Percentiles rank a stretch among this genome's conserved stretches.
Conservation (phyloP, 1,140 invertebrate species). For the Dendroctonus valens region DNA sequence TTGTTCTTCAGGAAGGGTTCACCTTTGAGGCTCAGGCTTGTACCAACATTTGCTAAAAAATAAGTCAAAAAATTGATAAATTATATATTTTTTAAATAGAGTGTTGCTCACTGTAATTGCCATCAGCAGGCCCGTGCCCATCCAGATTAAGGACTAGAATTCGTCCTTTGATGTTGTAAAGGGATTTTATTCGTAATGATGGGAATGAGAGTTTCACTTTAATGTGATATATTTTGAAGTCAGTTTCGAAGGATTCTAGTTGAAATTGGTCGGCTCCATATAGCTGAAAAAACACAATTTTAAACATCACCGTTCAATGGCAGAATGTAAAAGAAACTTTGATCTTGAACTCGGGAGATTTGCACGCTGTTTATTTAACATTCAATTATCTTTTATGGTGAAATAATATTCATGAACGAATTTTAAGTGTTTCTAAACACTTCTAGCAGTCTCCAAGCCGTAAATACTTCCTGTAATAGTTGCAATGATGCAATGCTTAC, state of each 20-base stretch:
- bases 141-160: conserved; percentile 38
- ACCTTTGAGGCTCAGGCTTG: conserved; percentile 31
- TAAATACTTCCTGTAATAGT: too few species aligned
- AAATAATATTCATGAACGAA: too few species aligned
- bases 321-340: too few species aligned
- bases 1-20: conserved; percentile 39
- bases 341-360: too few species aligned
- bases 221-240: conserved; percentile 31
- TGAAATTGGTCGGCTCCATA: conserved; percentile 20
- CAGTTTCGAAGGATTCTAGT: conserved; percentile 31
- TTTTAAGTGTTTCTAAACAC: too few species aligned
- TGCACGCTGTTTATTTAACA: too few species aligned
- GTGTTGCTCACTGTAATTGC: conserved; percentile 41
- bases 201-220: conserved; percentile 33
- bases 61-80: neutral
- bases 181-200: conserved; percentile 31
- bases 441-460: too few species aligned
- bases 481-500: too few species aligned
- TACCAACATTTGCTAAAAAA: conserved; percentile 35
- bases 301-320: neutral
- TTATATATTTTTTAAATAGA: neutral
- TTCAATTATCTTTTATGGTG: too few species aligned
- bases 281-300: conserved; percentile 3
- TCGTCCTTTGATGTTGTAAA: conserved; percentile 37
- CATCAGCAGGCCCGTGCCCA: conserved; percentile 37